Conservation (phyloP, 2,113 vertebrate genomes). For the Ia io region DNA sequence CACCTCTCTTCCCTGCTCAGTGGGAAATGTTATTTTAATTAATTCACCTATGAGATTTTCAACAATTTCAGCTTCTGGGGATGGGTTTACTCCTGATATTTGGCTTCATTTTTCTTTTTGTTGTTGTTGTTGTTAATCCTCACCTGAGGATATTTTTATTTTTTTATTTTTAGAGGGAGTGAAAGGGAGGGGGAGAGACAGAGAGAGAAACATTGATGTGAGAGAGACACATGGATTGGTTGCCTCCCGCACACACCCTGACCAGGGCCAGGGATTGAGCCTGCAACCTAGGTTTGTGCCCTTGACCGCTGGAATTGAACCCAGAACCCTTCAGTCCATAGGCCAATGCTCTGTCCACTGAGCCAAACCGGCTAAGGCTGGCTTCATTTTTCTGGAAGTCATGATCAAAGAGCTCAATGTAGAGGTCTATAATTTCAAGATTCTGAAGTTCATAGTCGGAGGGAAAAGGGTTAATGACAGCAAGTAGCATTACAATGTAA, state of each 20-base stretch:
- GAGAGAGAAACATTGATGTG: no score
- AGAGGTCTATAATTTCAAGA: conserved; percentile 22
- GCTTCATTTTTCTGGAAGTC: neutral
- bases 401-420: neutral
- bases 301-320: no score
- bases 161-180: no score
- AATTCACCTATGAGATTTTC: conserved; percentile 7
- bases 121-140: no score
- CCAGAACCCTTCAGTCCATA: no score
- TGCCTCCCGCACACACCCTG: no score
- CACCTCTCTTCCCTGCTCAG: neutral
- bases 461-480: neutral
- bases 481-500: neutral
- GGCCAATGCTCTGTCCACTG: no score
- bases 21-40: neutral
- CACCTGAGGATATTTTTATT: no score
- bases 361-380: neutral
- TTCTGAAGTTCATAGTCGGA: neutral
- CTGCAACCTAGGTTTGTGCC: no score
- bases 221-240: no score
- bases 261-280: no score
- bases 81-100: neutral
- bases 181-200: no score
- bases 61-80: conserved; percentile 20
- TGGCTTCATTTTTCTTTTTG: neutral